Evolutionary conservation across 2,113 vertebrate species (phyloP).

Genomic region (Hepsetus odoe): DNA sequence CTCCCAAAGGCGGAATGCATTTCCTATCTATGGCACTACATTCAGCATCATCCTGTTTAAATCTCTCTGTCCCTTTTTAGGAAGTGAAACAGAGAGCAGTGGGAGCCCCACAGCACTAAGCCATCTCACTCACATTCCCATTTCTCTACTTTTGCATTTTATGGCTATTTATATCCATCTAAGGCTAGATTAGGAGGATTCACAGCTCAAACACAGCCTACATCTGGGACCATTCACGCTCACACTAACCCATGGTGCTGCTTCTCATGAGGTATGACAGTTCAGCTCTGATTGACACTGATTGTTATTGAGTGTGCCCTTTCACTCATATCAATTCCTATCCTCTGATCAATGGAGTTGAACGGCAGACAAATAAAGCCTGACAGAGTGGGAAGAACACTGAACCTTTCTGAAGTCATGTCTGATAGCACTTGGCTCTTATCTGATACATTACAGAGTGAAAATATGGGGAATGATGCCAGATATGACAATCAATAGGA

Average conservation of each 20-base stretch:
- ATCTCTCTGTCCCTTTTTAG: conserved; percentile 35
- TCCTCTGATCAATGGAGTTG: conserved; percentile 53
- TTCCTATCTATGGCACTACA: conserved; percentile 25
- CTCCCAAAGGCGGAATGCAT: conserved; percentile 13
- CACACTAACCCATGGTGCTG: neutral
- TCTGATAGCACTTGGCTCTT: neutral
- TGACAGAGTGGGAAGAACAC: conserved; percentile 16
- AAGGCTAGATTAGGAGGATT: conserved; percentile 46
- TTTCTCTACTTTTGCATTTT: conserved; percentile 11
- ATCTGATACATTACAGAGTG: conserved; percentile 16
- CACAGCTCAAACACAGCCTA: neutral
- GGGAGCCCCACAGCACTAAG: conserved; percentile 34
- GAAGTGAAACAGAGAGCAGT: conserved; percentile 23
- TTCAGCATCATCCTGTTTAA: conserved; percentile 30
- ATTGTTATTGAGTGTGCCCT: conserved; percentile 56
- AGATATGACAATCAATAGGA: conserved; percentile 40
- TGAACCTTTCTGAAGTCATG: neutral
- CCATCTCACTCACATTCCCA: conserved; percentile 33
- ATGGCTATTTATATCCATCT: conserved; percentile 26
- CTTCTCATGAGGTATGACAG: conserved; percentile 33
- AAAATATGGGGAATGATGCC: conserved; percentile 30
- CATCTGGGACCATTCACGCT: conserved; percentile 24
- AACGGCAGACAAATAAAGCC: conserved; percentile 36
- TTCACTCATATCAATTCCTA: conserved; percentile 50
- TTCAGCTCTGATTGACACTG: conserved; percentile 48